These are phyloP conservation scores for Anolis apletophallus DNA, from an alignment of 2,797 vertebrate species.

Conservation along the genomic window DNA sequence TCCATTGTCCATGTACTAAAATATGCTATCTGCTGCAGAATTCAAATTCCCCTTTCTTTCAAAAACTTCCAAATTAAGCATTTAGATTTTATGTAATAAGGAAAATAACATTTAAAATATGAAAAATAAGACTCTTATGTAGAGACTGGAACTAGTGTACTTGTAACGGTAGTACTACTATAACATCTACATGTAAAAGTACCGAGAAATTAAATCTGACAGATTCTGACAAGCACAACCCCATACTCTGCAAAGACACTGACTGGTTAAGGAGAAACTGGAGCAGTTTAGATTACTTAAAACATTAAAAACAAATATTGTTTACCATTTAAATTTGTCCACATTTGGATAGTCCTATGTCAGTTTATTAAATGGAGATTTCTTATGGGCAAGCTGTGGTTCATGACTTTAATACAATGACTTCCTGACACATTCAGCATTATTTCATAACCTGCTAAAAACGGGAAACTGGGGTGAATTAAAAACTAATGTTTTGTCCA, in stretches of 20 bases:
- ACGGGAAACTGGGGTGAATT: not conserved
- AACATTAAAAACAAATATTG: no score
- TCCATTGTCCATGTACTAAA: not conserved
- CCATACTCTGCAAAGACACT: not conserved
- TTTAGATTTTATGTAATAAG: conserved; percentile 25
- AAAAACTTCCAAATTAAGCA: not conserved
- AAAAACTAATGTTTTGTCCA: not conserved
- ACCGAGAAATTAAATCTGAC: not conserved
- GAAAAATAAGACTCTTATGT: not conserved
- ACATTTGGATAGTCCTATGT: not conserved
- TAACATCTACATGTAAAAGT: not conserved
- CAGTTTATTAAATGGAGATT: not conserved
- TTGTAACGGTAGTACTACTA: not conserved
- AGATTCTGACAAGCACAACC: not conserved
- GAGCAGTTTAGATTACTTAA: no score
- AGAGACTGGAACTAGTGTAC: not conserved
- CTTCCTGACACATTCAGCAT: not conserved
- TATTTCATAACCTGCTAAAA: not conserved
- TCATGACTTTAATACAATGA: not conserved
- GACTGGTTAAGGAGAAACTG: not conserved
- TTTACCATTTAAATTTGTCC: not conserved
- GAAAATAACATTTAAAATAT: conserved; percentile 18
- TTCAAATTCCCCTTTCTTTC: not conserved
- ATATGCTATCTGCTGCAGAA: not conserved
- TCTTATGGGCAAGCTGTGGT: not conserved